Percentiles rank a stretch among this genome's conserved stretches.
phyloP scores from a whole-genome alignment of 2,113 vertebrate genomes.

The Chunga burmeisteri region DNA sequence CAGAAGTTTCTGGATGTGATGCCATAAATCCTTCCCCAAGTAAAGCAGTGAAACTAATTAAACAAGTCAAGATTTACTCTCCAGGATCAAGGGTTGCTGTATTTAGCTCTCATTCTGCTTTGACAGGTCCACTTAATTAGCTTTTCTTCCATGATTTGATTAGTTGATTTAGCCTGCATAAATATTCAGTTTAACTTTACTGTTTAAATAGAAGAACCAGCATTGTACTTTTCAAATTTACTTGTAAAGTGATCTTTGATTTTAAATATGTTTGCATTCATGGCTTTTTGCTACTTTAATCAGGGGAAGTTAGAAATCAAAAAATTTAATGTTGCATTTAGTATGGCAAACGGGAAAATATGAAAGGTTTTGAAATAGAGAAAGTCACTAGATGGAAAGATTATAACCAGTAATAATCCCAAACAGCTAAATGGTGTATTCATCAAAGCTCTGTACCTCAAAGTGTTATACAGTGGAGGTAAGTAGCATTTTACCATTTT shows the following conservation, averaged over 20 bases:
- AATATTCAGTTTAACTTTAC: constrained; percentile 4
- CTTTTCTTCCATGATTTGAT: neutral
- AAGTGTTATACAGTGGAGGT: neutral
- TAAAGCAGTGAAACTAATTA: neutral
- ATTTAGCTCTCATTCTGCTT: neutral
- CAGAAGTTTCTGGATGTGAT: neutral
- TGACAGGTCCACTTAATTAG: constrained; percentile 16
- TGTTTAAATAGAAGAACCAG: neutral
- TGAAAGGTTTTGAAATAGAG: neutral
- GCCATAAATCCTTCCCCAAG: neutral
- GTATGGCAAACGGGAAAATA: neutral
- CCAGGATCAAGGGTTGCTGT: neutral
- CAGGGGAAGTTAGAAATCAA: neutral
- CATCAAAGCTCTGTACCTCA: neutral
- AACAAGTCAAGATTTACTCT: neutral
- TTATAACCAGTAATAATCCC: neutral
- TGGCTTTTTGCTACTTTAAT: neutral
- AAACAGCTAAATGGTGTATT: neutral
- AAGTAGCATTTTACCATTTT: neutral
- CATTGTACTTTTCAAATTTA: neutral
- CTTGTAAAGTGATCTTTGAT: neutral
- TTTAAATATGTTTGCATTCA: neutral
- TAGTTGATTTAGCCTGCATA: neutral
- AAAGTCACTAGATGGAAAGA: neutral
- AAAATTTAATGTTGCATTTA: neutral